Evolutionary conservation across 2,113 vertebrate species (phyloP).

Genomic region (Hemiscyllium ocellatum): DNA sequence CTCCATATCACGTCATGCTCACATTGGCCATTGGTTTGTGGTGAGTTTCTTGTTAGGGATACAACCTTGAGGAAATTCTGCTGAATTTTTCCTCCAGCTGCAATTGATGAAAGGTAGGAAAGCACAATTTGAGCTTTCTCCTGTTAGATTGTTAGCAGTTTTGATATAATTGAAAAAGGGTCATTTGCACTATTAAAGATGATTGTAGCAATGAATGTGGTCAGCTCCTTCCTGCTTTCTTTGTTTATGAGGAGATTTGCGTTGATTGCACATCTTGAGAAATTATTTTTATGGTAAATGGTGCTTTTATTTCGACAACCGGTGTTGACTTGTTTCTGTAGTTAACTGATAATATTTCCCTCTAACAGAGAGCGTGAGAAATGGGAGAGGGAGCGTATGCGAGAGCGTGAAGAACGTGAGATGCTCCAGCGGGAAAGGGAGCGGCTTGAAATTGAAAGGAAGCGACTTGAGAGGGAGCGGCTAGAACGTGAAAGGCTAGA

Average conservation of each 20-base stretch:
- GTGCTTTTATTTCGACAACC: background rate
- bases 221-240: background rate
- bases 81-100: background rate
- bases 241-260: background rate
- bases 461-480: constrained; percentile 79
- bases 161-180: background rate
- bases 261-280: background rate
- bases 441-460: constrained; percentile 77
- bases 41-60: background rate
- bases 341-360: background rate
- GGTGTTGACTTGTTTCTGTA: background rate
- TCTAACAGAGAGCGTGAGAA: constrained; percentile 62
- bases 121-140: background rate
- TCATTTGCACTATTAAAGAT: background rate
- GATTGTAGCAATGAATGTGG: background rate
- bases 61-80: background rate
- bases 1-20: background rate
- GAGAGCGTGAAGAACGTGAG: constrained; percentile 76
- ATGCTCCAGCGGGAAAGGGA: constrained; percentile 72
- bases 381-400: constrained; percentile 74
- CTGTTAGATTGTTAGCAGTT: background rate
- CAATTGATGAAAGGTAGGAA: background rate
- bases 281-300: background rate
- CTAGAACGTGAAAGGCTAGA: constrained; percentile 84
- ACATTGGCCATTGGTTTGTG: background rate